A percentile compares a stretch with the other conserved stretches of the same genome.
These are phyloP conservation scores for Apamea epomidion DNA, from an alignment of 2,888 invertebrate species.

Conservation along the genomic window DNA sequence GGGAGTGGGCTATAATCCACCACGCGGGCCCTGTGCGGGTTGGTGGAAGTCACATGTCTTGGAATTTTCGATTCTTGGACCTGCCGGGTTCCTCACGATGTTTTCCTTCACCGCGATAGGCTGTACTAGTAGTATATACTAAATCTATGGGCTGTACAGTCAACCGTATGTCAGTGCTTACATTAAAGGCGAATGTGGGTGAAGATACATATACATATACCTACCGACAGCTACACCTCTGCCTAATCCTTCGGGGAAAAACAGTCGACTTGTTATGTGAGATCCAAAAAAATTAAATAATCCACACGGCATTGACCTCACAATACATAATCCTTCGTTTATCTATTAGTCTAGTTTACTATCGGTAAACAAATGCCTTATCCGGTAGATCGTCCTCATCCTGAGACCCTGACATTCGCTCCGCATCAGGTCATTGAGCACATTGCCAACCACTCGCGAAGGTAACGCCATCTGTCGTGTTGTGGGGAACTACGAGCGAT, in stretches of 20 bases:
- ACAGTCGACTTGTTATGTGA: background rate
- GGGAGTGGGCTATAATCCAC: background rate
- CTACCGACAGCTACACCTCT: background rate
- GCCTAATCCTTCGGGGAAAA: background rate
- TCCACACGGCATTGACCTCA: background rate
- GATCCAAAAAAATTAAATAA: background rate
- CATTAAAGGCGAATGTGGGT: background rate
- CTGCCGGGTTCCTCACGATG: background rate
- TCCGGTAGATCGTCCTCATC: background rate
- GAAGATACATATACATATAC: too few species aligned
- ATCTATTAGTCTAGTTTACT: background rate
- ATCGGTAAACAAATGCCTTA: background rate
- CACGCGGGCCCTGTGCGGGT: background rate
- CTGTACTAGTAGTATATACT: background rate
- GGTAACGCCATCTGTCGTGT: background rate
- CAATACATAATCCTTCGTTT: background rate
- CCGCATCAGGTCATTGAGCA: conserved; percentile 30
- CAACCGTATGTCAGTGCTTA: background rate
- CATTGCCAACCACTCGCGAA: conserved; percentile 25
- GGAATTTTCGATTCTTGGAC: background rate
- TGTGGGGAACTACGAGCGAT: background rate
- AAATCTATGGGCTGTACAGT: background rate
- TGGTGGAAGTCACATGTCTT: background rate
- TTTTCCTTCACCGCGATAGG: background rate
- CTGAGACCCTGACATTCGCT: conserved; percentile 17